These are phyloP conservation scores for Scomberomorus guttatus DNA, from an alignment of 2,797 vertebrate genomes.

Conservation along the genomic window DNA sequence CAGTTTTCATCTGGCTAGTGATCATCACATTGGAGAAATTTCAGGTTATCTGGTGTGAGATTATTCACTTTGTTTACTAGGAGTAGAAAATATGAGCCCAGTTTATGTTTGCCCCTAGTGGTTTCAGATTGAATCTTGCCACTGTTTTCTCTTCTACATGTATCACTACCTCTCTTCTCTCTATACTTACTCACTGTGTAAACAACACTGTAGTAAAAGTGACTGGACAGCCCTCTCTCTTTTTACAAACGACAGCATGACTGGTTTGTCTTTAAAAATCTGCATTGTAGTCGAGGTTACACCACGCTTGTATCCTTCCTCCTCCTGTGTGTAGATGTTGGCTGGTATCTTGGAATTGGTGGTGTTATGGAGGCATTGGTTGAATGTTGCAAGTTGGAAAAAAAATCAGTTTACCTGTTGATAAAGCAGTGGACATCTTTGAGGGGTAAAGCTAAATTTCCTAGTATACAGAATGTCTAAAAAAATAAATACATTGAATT, in stretches of 20 bases:
- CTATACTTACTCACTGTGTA: conserved; percentile 16
- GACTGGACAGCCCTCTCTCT: conserved; percentile 17
- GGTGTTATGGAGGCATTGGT: not conserved
- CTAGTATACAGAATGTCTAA: not conserved
- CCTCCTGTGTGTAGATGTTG: conserved; percentile 9
- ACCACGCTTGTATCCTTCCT: not conserved
- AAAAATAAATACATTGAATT: not conserved
- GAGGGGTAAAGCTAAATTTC: not conserved
- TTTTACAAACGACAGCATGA: not conserved
- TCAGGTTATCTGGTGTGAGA: not conserved
- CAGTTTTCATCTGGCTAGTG: not conserved
- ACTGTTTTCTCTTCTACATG: conserved; percentile 25
- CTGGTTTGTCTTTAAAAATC: not conserved
- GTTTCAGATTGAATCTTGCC: conserved; percentile 23
- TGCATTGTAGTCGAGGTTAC: not conserved
- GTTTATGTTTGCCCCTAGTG: conserved; percentile 24
- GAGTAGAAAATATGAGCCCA: not conserved
- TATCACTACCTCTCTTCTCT: conserved; percentile 4
- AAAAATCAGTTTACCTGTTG: not conserved
- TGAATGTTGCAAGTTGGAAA: not conserved
- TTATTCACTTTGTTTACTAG: conserved; percentile 6
- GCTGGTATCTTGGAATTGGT: not conserved
- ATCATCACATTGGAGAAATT: not conserved
- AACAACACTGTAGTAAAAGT: conserved; percentile 27
- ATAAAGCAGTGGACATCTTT: not conserved